Evolutionary conservation across 1,140 invertebrate genomes (phyloP).

Genomic region (Lutraria rhynchaena): DNA sequence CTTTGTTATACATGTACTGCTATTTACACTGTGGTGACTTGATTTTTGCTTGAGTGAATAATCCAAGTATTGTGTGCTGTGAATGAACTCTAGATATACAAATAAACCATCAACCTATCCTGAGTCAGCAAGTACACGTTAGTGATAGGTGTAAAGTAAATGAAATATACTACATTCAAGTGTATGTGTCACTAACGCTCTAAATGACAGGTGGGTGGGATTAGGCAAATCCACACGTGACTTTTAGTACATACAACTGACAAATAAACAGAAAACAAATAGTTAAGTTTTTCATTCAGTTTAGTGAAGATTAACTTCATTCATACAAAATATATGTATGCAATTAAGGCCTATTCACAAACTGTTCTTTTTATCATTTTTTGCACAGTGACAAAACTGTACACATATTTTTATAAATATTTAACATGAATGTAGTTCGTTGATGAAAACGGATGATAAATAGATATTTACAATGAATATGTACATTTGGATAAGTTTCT

Average conservation of each 20-base stretch:
- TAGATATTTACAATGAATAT: slow-evolving; percentile 57
- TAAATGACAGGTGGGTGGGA: slow-evolving; percentile 45
- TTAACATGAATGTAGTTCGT: slow-evolving; percentile 54
- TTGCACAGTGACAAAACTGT: slow-evolving; percentile 17
- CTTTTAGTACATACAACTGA: slow-evolving; percentile 30
- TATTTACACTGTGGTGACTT: no score
- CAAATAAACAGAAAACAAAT: slow-evolving; percentile 10
- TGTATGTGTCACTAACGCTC: slow-evolving; percentile 42
- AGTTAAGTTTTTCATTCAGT: slow-evolving; percentile 46
- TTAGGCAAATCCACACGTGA: neutral
- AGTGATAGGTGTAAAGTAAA: slow-evolving; percentile 23
- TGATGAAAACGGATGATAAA: slow-evolving; percentile 42
- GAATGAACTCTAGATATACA: no score
- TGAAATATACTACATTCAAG: neutral
- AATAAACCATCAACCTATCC: no score
- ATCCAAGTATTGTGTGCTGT: no score
- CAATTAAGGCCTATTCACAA: slow-evolving; percentile 43
- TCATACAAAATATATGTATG: slow-evolving; percentile 45
- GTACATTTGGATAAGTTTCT: slow-evolving; percentile 24
- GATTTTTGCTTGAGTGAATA: no score
- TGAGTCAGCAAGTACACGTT: slow-evolving; percentile 17
- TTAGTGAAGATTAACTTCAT: slow-evolving; percentile 45
- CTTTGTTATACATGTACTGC: no score
- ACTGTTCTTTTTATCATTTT: slow-evolving; percentile 25
- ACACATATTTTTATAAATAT: slow-evolving; percentile 38